Evolutionary conservation across 2,797 vertebrate species (phyloP).

Genomic region (Hybognathus amarus): DNA sequence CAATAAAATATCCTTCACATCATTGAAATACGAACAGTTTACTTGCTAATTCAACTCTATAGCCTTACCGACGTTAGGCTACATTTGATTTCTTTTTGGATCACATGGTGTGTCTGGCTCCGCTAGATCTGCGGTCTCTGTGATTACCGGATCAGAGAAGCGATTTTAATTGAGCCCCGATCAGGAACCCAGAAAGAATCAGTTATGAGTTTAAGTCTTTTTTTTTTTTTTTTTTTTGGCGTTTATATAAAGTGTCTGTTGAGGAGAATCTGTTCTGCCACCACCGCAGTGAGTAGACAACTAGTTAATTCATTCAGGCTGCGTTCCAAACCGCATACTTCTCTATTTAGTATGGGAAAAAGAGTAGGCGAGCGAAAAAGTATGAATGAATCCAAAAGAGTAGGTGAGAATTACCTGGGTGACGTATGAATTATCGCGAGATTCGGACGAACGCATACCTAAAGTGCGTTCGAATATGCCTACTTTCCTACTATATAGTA

Average conservation of each 20-base stretch:
- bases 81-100: not conserved
- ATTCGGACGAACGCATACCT: too few species aligned
- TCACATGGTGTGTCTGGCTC: slow-evolving; percentile 51
- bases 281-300: slow-evolving; percentile 32
- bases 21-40: not conserved
- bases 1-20: not conserved
- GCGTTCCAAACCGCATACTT: too few species aligned
- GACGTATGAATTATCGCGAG: too few species aligned
- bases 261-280: slow-evolving; percentile 20
- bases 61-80: not conserved
- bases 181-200: slow-evolving; percentile 4
- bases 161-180: not conserved
- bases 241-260: slow-evolving; percentile 12
- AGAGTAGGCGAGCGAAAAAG: too few species aligned
- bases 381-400: too few species aligned
- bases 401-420: too few species aligned
- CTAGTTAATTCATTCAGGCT: not conserved
- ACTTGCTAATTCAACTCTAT: not conserved
- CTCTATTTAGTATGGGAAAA: too few species aligned
- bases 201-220: not conserved
- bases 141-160: slow-evolving; percentile 8
- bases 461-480: too few species aligned
- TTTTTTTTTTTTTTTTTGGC: not conserved
- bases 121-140: not conserved
- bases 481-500: too few species aligned